Evolutionary conservation across 2,797 vertebrate species (phyloP).

Genomic region (Tokudaia tokunoshimensis): DNA sequence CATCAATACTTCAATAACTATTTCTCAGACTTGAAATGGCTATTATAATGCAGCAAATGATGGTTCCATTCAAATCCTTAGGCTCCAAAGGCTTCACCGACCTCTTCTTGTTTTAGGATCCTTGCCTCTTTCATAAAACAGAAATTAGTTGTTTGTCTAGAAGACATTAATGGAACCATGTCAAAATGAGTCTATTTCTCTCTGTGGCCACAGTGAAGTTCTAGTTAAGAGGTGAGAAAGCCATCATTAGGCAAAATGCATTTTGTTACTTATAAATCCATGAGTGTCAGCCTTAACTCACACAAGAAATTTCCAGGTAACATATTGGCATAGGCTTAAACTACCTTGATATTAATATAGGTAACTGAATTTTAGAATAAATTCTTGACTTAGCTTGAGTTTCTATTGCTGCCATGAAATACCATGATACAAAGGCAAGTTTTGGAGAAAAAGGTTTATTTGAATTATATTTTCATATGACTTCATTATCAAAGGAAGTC

Average conservation of each 20-base stretch:
- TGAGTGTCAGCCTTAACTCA: background rate
- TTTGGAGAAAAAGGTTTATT: background rate
- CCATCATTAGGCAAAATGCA: background rate
- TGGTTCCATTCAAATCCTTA: background rate
- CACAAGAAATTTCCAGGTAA: background rate
- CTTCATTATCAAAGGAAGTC: no score
- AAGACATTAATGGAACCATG: background rate
- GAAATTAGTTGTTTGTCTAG: background rate
- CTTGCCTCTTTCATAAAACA: background rate
- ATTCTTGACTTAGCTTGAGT: background rate
- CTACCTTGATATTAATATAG: background rate
- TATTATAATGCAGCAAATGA: background rate
- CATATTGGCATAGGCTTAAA: background rate
- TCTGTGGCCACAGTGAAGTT: background rate
- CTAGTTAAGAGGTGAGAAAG: background rate
- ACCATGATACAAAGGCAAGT: background rate
- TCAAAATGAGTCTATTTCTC: background rate
- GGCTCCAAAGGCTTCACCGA: background rate
- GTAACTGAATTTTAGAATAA: background rate
- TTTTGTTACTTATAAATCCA: background rate
- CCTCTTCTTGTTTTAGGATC: background rate
- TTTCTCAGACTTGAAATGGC: background rate
- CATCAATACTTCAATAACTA: background rate
- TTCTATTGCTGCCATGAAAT: background rate
- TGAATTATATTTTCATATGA: no score